Percentiles rank a stretch among this genome's conserved stretches.
These are phyloP conservation scores for Chrysomallon squamiferum DNA, from an alignment of 1,140 invertebrate genomes.

Conservation along the genomic window DNA sequence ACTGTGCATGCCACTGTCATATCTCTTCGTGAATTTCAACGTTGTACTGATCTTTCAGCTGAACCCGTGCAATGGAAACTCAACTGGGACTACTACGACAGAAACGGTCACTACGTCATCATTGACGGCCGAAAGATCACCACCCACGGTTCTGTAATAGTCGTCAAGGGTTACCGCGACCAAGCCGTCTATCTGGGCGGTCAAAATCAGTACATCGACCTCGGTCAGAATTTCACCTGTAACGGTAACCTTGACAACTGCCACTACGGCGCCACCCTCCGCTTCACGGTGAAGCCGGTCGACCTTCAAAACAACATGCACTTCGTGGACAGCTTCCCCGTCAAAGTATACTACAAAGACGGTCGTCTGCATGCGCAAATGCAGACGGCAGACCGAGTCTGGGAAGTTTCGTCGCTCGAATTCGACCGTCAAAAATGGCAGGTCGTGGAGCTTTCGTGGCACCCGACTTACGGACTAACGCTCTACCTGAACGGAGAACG, in stretches of 20 bases:
- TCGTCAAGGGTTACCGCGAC: slow-evolving; percentile 26
- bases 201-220: slow-evolving; percentile 47
- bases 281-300: slow-evolving; percentile 41
- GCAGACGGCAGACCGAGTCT: slow-evolving; percentile 44
- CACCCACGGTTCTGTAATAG: slow-evolving; percentile 27
- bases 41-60: background rate
- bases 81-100: slow-evolving; percentile 13
- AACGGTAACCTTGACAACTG: slow-evolving; percentile 51
- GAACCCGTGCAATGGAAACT: slow-evolving; percentile 9
- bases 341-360: slow-evolving; percentile 55
- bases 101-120: slow-evolving; percentile 3
- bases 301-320: slow-evolving; percentile 47
- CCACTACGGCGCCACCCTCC: slow-evolving; percentile 46
- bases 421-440: slow-evolving; percentile 50
- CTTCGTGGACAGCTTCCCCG: slow-evolving; percentile 52
- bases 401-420: slow-evolving; percentile 41
- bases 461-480: slow-evolving; percentile 48
- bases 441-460: slow-evolving; percentile 56
- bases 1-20: too few relatives aligned
- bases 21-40: too few relatives aligned
- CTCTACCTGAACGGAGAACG: slow-evolving; percentile 51
- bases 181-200: slow-evolving; percentile 45
- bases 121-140: slow-evolving; percentile 20
- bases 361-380: slow-evolving; percentile 46
- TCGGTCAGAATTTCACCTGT: slow-evolving; percentile 49